phyloP scores from a whole-genome alignment of 2,888 invertebrate genomes.

The Hofmannophila pseudospretella region DNA sequence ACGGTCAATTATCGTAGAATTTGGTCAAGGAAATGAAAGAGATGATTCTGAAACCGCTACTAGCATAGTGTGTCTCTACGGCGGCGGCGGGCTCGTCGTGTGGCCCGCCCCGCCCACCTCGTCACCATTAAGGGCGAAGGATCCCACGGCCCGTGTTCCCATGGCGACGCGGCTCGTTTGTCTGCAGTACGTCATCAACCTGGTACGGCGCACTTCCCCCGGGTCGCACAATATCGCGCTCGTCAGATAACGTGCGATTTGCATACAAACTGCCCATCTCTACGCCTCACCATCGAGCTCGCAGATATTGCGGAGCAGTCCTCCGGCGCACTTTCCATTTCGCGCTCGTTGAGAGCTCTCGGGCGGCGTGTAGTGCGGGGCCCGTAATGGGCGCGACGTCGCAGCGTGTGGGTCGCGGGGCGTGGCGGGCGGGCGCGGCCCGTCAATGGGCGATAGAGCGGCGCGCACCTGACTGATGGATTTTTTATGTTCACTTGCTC shows the following conservation, averaged over 20 bases:
- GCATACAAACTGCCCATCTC: constrained; percentile 44
- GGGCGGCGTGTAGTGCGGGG: constrained; percentile 1
- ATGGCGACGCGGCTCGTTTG: background rate
- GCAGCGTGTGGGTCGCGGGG: constrained; percentile 1
- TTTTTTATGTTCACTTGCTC: constrained; percentile 18
- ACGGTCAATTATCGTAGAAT: too few species aligned
- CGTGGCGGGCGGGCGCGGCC: background rate
- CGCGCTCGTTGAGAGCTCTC: too few species aligned
- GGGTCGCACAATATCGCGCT: constrained; percentile 27
- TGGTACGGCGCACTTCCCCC: background rate
- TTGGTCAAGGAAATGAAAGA: too few species aligned
- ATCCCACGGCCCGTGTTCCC: too few species aligned
- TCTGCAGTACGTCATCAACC: background rate
- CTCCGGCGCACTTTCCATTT: constrained; percentile 1
- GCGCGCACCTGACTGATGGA: constrained; percentile 18
- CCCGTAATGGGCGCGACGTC: background rate
- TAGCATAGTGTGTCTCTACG: too few species aligned
- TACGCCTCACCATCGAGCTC: constrained; percentile 12
- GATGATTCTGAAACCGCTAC: too few species aligned
- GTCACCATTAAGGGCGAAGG: too few species aligned
- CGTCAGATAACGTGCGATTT: constrained; percentile 42
- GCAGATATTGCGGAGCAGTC: background rate
- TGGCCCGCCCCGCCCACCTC: background rate
- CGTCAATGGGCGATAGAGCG: constrained; percentile 3
- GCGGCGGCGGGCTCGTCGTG: too few species aligned